Base-by-base conservation (phyloP, 2,888 invertebrate species). In the Andricus curvator region DNA sequence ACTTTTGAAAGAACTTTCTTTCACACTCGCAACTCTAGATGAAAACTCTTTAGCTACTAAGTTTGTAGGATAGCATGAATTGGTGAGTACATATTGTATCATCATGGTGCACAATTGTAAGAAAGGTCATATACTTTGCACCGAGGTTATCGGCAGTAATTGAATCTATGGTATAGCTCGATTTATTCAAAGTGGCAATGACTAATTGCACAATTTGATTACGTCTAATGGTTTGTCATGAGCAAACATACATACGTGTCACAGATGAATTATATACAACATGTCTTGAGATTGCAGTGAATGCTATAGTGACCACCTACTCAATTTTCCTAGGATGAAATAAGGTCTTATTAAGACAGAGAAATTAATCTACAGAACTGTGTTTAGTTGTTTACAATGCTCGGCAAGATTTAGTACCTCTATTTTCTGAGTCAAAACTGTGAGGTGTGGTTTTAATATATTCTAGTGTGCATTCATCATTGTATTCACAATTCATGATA, bases 391-490 rank as follows among this genome's bases (percentile, higher is more conserved):
- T 25, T 70, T 51, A 48, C 29, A 51, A 70, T 29, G 48, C 70
- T 68, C 48, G 44, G 25, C 8, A 68, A 70, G 70, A 70, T 70
- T 51, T 70, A 70, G 25, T 29, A 48, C 48, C 51, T 70, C 48
- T 70, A 48, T 70, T 1, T 64, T 13, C 62, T 15, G 6, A 64
- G 25, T 64, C 29, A 33, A 70, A 51, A 51, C 20, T 51, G 25
- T 51, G 51, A 51, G 70, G 70, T 70, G 70, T 48, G 70, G 70
- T 70, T 9, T 70, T 70, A 70, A 70, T 70, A 17, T 25, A 70
- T 70, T 70, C 70, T 25, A 70, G 29, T 56, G 51, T 51, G 20
- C 51, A 70, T 70, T 70, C 70, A 70, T 70, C 70, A 29, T 51
- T 29, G 51, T 51, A 20, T 70, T 70, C 70, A 70, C 51, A 60